Base-by-base conservation (phyloP, 1,140 invertebrate species). In the Thaumetopoea pityocampa region DNA sequence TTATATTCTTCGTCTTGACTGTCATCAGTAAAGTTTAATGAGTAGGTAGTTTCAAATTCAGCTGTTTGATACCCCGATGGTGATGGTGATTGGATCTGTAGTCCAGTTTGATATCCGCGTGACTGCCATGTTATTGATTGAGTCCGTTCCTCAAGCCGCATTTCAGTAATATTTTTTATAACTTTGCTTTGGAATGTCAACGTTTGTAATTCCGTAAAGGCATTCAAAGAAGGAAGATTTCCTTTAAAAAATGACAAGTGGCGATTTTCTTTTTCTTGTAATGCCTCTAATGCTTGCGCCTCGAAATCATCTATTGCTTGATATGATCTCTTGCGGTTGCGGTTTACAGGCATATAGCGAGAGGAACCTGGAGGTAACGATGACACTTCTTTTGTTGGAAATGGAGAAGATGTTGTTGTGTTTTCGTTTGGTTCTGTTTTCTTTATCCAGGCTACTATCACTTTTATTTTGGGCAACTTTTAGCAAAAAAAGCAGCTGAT, bases 1-100 rank as follows among this genome's bases (percentile, higher is more conserved):
- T 50, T 50, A 50, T 50, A 50, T 11, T 50, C 38, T 43, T 50
- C 47, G 37, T 43, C 47, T 50, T 50, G 47, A 43, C 47, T 50
- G 38, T 50, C 47, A 50, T 43, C 47, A 50, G 38, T 43, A 36
- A 50, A 50, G 38, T 50, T 50, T 32, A 38, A n/a, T 50, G 38
- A 50, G 26, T 30, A 49, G 23, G 38, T 42, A 50, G 38, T 23
- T 19, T 37, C 46, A 38, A 42, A 50, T 50, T 50, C 32, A 40
- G 33, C 44, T 40, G 44, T 47, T 47, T 24, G 44, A 48, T 48
- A 48, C 45, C 4, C 6, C 36, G 30, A 40, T 48, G 45, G 35
- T 17, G 35, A 34, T 37, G 34, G 34, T 48, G 36, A 48, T 37
- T 41, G 36, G 45, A 37, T 37, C 40, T 42, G 47, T 37, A 32